phyloP scores from a whole-genome alignment of 2,888 invertebrate species.

The Epistrophe grossulariae region DNA sequence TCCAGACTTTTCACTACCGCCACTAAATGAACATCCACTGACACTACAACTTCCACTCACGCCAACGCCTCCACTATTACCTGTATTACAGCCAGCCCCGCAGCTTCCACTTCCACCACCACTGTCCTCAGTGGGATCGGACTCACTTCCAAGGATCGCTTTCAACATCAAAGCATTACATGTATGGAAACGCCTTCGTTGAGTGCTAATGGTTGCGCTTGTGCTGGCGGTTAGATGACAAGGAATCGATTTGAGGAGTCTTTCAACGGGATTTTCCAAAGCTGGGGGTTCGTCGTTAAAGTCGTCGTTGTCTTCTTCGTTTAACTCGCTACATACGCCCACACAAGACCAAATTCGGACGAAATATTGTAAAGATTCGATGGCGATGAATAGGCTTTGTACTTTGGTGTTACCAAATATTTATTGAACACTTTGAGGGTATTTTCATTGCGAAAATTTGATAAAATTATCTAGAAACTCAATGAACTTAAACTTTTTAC shows the following conservation, averaged over 20 bases:
- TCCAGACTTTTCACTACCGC: constrained; percentile 62
- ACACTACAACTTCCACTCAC: constrained; percentile 66
- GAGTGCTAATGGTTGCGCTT: constrained; percentile 57
- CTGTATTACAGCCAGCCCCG: constrained; percentile 43
- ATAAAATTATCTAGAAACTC: neutral
- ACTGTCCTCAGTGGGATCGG: constrained; percentile 80
- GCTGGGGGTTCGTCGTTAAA: constrained; percentile 38
- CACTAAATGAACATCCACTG: constrained; percentile 63
- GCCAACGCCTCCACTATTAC: constrained; percentile 67
- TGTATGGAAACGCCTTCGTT: constrained; percentile 79
- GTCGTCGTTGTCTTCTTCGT: constrained; percentile 78
- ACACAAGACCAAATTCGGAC: constrained; percentile 69
- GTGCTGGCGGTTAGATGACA: constrained; percentile 31
- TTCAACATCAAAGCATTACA: constrained; percentile 84
- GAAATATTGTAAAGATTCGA: constrained; percentile 70
- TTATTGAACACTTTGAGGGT: constrained; percentile 28
- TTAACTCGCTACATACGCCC: constrained; percentile 71
- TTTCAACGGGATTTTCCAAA: constrained; percentile 61
- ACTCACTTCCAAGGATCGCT: constrained; percentile 81
- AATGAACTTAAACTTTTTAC: neutral
- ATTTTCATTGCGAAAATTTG: constrained; percentile 51
- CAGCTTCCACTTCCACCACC: constrained; percentile 64
- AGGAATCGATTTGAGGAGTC: constrained; percentile 47
- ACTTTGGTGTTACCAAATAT: constrained; percentile 33
- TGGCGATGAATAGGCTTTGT: constrained; percentile 54